Conservation (phyloP, 2,113 vertebrate species). For the Chloroceryle aenea region DNA sequence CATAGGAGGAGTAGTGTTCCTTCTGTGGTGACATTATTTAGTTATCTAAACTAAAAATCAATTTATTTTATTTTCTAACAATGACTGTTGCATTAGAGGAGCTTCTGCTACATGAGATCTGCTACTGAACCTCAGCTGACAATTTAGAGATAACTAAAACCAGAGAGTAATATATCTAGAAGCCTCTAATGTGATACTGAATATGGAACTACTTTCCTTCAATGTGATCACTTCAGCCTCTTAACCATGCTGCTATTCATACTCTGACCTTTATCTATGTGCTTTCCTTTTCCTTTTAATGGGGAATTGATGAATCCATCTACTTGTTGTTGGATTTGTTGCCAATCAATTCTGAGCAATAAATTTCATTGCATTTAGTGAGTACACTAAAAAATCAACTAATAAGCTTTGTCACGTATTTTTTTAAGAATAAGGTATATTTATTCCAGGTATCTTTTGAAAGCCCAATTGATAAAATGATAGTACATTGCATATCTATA, state of each 20-base stretch:
- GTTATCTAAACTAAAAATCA: background rate
- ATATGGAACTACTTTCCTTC: background rate
- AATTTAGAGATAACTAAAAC: background rate
- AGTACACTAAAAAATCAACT: background rate
- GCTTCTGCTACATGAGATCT: background rate
- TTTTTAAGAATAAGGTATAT: background rate
- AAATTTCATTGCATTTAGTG: conserved; percentile 1
- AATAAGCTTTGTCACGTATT: background rate
- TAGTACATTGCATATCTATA: background rate
- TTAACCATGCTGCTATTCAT: background rate
- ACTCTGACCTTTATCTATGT: background rate
- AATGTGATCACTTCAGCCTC: background rate
- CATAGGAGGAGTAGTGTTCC: background rate
- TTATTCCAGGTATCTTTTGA: conserved; percentile 3
- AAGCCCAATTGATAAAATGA: background rate
- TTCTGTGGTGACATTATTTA: background rate
- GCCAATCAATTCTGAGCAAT: background rate
- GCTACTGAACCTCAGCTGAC: background rate
- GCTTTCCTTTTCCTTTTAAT: background rate
- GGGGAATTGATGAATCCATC: background rate
- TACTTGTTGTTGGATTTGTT: background rate
- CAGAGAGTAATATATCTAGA: background rate
- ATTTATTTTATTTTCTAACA: background rate
- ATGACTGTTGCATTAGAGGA: background rate
- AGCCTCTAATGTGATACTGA: background rate